Evolutionary conservation across 2,888 invertebrate species (phyloP).

Genomic region (Sinhomidia bicolor): DNA sequence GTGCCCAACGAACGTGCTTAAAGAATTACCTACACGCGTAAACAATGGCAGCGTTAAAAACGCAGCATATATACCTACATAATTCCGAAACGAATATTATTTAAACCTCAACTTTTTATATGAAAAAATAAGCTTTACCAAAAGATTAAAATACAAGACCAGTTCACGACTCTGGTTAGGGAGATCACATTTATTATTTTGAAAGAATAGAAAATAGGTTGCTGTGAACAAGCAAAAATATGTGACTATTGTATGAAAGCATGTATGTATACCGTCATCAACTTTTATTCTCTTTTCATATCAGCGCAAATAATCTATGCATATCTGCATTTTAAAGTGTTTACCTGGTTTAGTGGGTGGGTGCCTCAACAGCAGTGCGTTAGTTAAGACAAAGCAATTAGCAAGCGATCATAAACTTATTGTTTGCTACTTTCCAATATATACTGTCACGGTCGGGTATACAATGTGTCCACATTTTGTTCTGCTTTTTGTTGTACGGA

Average conservation of each 20-base stretch:
- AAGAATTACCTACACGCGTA: constrained; percentile 41
- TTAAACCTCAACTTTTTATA: constrained; percentile 34
- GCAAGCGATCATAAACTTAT: constrained; percentile 11
- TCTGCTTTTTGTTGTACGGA: not conserved
- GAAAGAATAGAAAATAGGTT: constrained; percentile 26
- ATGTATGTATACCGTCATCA: not conserved
- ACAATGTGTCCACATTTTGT: not conserved
- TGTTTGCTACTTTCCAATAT: constrained; percentile 18
- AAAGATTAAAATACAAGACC: constrained; percentile 8
- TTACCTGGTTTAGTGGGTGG: constrained; percentile 13
- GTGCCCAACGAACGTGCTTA: constrained; percentile 36
- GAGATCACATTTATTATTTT: constrained; percentile 19
- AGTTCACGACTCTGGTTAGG: constrained; percentile 47
- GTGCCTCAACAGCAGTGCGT: not conserved
- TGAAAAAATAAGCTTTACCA: not conserved
- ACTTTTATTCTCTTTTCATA: constrained; percentile 13
- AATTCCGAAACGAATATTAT: not conserved
- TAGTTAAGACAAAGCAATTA: constrained; percentile 29
- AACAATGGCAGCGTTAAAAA: constrained; percentile 33
- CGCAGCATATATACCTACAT: not conserved
- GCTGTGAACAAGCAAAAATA: constrained; percentile 18
- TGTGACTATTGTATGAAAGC: not conserved
- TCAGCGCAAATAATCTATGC: constrained; percentile 1
- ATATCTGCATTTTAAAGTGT: not conserved
- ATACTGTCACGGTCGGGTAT: constrained; percentile 21